These are phyloP conservation scores for Trissolcus brochymenae DNA, from an alignment of 2,888 invertebrate species.

Conservation along the genomic window DNA sequence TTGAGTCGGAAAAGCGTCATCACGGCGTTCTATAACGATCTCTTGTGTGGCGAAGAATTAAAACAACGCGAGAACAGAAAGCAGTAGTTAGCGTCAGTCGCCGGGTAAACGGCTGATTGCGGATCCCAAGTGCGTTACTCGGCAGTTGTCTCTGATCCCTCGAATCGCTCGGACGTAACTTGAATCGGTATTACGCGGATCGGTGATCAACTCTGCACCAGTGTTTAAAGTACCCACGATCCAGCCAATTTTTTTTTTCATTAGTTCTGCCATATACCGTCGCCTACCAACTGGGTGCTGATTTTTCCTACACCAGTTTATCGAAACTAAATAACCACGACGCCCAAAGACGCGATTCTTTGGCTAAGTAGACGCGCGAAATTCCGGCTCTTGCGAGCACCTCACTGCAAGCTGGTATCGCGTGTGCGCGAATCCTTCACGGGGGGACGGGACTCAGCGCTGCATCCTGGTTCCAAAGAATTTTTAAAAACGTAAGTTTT, in stretches of 20 bases:
- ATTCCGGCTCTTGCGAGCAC: constrained; percentile 31
- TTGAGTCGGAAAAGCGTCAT: constrained; percentile 19
- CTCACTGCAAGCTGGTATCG: constrained; percentile 30
- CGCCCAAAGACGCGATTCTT: constrained; percentile 31
- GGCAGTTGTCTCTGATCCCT: constrained; percentile 74
- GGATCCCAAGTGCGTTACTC: constrained; percentile 53
- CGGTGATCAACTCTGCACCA: constrained; percentile 17
- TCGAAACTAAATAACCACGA: constrained; percentile 40
- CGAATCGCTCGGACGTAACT: constrained; percentile 72
- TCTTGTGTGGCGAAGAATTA: constrained; percentile 21
- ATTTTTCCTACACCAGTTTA: constrained; percentile 7
- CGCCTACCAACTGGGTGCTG: not conserved
- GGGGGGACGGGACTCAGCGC: constrained; percentile 39
- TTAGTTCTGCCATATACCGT: no score
- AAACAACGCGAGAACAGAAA: constrained; percentile 45
- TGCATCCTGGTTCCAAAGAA: constrained; percentile 44
- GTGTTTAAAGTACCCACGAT: constrained; percentile 8
- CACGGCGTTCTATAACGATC: constrained; percentile 18
- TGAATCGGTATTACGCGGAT: constrained; percentile 50
- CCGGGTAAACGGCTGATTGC: constrained; percentile 57
- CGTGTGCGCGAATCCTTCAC: constrained; percentile 34
- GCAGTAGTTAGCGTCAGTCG: constrained; percentile 56
- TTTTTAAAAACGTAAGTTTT: constrained; percentile 52
- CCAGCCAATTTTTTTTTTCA: not conserved
- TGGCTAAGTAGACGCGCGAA: constrained; percentile 40